These are phyloP conservation scores for Balanococcus diminutus DNA, from an alignment of 2,888 invertebrate species.

Conservation along the genomic window DNA sequence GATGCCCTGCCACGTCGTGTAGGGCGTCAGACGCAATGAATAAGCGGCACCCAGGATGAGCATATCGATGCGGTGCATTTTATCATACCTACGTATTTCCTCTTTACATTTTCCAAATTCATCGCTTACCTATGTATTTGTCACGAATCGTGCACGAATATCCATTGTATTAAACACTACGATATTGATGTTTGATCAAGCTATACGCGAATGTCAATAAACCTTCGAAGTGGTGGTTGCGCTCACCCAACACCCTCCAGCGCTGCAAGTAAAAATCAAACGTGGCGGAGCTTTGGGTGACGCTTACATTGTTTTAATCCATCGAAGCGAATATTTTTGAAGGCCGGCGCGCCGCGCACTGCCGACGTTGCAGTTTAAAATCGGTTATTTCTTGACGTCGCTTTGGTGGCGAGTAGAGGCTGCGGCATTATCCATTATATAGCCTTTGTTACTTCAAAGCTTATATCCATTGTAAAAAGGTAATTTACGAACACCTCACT, in stretches of 20 bases:
- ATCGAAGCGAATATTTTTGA: slow-evolving; percentile 4
- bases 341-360: neutral
- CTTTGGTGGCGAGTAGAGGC: neutral
- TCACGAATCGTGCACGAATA: neutral
- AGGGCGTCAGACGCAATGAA: neutral
- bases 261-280: neutral
- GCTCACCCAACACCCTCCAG: neutral
- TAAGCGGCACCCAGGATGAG: neutral
- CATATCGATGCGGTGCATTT: neutral
- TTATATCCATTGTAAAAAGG: slow-evolving; percentile 42
- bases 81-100: slow-evolving; percentile 4
- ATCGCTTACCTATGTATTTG: neutral
- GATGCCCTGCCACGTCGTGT: neutral
- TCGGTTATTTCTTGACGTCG: neutral
- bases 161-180: neutral
- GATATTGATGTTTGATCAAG: neutral
- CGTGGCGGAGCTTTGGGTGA: neutral
- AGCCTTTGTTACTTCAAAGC: slow-evolving; percentile 16
- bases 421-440: slow-evolving; percentile 18
- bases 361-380: neutral
- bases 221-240: neutral
- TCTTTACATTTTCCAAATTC: neutral
- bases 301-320: slow-evolving; percentile 34
- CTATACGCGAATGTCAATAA: slow-evolving; percentile 19
- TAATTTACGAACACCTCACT: slow-evolving; percentile 44